phyloP scores from a whole-genome alignment of 2,888 invertebrate species.

The Carabus problematicus region DNA sequence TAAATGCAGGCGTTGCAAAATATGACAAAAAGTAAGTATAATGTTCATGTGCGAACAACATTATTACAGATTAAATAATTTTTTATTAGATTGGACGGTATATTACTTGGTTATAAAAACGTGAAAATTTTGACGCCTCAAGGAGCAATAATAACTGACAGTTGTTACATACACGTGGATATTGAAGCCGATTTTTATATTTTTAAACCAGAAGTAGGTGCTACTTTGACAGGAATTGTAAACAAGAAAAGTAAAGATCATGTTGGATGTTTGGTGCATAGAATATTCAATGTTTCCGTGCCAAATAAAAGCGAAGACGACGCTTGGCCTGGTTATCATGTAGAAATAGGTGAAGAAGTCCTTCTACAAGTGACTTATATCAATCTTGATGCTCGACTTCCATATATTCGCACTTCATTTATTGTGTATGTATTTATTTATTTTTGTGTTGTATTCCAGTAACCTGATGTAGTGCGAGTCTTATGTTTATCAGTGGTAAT shows the following conservation, averaged over 20 bases:
- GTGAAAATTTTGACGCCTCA: slow-evolving; percentile 65
- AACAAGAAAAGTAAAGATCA: slow-evolving; percentile 73
- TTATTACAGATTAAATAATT: slow-evolving; percentile 46
- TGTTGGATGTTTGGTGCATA: slow-evolving; percentile 72
- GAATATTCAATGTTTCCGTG: slow-evolving; percentile 74
- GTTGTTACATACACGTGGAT: slow-evolving; percentile 70
- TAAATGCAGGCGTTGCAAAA: slow-evolving; percentile 67
- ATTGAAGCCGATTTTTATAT: slow-evolving; percentile 74
- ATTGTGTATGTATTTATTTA: slow-evolving; percentile 52
- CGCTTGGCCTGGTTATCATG: slow-evolving; percentile 66
- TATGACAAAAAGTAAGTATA: slow-evolving; percentile 68
- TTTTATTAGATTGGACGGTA: slow-evolving; percentile 72
- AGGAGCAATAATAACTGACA: slow-evolving; percentile 69
- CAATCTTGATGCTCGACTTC: slow-evolving; percentile 66
- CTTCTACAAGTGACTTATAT: slow-evolving; percentile 66
- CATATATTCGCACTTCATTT: slow-evolving; percentile 70
- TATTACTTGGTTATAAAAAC: slow-evolving; percentile 72
- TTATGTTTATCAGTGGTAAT: too few species aligned
- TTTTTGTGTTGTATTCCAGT: not conserved
- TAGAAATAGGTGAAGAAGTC: slow-evolving; percentile 68
- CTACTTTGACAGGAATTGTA: slow-evolving; percentile 68
- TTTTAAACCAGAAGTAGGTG: slow-evolving; percentile 70
- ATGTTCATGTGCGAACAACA: slow-evolving; percentile 1
- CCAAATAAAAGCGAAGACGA: slow-evolving; percentile 62
- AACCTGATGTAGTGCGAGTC: too few species aligned